A percentile compares a stretch with the other conserved stretches of the same genome.
These are phyloP conservation scores for Eupelmus urozonus DNA, from an alignment of 2,888 invertebrate genomes.

Conservation along the genomic window DNA sequence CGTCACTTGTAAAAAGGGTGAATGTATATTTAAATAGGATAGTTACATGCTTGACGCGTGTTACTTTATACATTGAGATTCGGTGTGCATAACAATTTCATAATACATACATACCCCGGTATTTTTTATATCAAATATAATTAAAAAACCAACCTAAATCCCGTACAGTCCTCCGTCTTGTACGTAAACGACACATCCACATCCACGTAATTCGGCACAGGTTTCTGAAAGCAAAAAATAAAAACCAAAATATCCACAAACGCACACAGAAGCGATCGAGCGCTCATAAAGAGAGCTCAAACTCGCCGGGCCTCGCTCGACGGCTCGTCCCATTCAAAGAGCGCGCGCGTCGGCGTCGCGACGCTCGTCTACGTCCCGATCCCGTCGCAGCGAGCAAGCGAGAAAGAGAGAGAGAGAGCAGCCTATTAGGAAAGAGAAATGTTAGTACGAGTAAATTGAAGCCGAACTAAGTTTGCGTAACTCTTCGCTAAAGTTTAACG, in stretches of 20 bases:
- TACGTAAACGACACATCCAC: constrained; percentile 71
- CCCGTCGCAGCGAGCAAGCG: too few relatives aligned
- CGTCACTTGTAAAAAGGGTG: too few relatives aligned
- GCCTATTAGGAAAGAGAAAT: constrained; percentile 71
- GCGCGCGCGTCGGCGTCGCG: too few relatives aligned
- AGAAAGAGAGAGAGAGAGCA: constrained; percentile 19
- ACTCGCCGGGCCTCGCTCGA: too few relatives aligned
- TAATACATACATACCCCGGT: neutral
- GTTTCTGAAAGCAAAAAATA: constrained; percentile 63
- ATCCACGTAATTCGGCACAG: constrained; percentile 68
- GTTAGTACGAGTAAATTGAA: constrained; percentile 73
- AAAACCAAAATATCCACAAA: constrained; percentile 1
- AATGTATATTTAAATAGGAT: too few relatives aligned
- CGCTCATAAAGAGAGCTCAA: too few relatives aligned
- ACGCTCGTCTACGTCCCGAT: too few relatives aligned
- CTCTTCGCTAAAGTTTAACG: constrained; percentile 71
- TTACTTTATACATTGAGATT: neutral
- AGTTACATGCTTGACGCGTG: too few relatives aligned
- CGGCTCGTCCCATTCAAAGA: too few relatives aligned
- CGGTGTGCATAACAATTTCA: neutral
- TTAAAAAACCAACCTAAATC: constrained; percentile 64
- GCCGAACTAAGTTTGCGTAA: constrained; percentile 72
- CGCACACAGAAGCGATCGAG: too few relatives aligned
- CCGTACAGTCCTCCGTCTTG: constrained; percentile 67
- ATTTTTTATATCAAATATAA: neutral